Base-by-base conservation (phyloP, 2,888 invertebrate genomes). In the Hirtodrosophila trivittata region DNA sequence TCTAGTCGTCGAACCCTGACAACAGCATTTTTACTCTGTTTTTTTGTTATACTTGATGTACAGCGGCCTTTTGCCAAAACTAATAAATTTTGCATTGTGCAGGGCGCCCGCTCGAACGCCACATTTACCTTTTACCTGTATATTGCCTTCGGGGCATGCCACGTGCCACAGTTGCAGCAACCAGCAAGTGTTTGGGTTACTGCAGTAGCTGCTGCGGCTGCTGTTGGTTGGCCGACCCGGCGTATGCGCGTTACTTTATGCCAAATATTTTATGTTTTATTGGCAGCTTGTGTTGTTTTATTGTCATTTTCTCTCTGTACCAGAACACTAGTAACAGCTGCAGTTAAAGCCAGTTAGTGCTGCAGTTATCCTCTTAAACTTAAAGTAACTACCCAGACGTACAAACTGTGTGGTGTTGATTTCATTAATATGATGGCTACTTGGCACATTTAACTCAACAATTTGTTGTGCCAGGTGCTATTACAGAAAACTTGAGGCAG, bases 51-150 rank as follows among this genome's bases (percentile, higher is more conserved):
- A 60, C 30, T 45, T 55, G 39, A 18, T 12, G 3, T 41, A n/a
- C 16, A 3, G 14, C 21, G 39, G 33, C 51, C 39, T 57, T 65
- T 73, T 73, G 75, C 55, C 72, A 75, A 78, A 80, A 83, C 74
- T 80, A 84, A 78, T 78, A 78, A 78, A 83, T 78, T 78, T 65
- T 81, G 66, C 73, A 85, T 82, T 81, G 78, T 85, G 73, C 66
- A 49, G 41, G 75, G 59, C 63, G 65, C 66, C 81, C 25, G 55
- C 45, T 56, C 41, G 63, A 70, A 46, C 75, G 49, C 73, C 77
- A 43, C 55, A 55, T 46, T 51, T 55, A 67, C 68, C 68, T 54
- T 55, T 50, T 63, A 80, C 81, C 77, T 80, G 73, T 51, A 50
- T 28, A 50, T 28, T 50, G 56, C 51, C 73, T 14, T 16, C 45